Evolutionary conservation across 2,888 invertebrate species (phyloP), one percentile per base, ranked within the genome.

Genomic region (Macropis europaea): DNA sequence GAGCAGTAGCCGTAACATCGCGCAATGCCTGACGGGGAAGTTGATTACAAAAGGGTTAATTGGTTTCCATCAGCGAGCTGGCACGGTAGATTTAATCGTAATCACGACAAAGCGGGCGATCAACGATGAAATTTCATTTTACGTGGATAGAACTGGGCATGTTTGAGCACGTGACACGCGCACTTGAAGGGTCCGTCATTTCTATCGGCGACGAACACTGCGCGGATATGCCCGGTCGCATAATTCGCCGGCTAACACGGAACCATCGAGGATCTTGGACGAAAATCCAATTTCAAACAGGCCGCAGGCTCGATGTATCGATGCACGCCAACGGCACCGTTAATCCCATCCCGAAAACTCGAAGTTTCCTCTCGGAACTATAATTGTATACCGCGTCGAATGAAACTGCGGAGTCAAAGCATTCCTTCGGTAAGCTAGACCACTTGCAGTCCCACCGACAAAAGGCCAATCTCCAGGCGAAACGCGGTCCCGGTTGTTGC

Each of bases 381-480:
- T 79, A 74, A 79, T 79, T 76, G 75, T 75, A 67, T 52, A 66
- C 53, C 62, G 60, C 57, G 57, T 70, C 52, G 59, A 57, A 69
- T 67, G 72, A 73, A 73, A 79, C 76, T 42, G 67, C 38, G 11
- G 43, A 48, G 62, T 79, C 79, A 79, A 79, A 77, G 79, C 79
- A 79, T 79, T 79, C 79, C 79, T 61, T 71, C 74, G 77, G 57
- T 22, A 38, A 62, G 56, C 61, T 42, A 60, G 60, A 71, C 64
- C 76, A 62, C 62, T 74, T 66, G 50, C 70, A 73, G 62, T 79
- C 63, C 57, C 61, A 61, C 64, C 72, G 61, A 72, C 77, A 75
- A 77, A 78, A 78, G 77, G 50, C 59, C 72, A 77, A 71, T 68
- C 63, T 47, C 57, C 34, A 53, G 11, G 54, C 52, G 45, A 34